Conservation (phyloP, 2,888 invertebrate genomes). For the Labia minor region DNA sequence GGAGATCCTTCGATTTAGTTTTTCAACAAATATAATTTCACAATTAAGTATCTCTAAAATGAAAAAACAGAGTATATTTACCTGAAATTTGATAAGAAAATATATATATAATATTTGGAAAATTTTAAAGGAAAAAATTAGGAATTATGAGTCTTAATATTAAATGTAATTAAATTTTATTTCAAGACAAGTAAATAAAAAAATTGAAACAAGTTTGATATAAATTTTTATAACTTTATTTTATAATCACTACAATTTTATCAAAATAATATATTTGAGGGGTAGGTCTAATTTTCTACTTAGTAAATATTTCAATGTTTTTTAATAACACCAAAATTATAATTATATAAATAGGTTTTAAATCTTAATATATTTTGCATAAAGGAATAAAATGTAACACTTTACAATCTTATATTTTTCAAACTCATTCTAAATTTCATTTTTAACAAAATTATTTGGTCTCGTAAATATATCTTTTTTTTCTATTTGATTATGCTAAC, state of each 20-base stretch:
- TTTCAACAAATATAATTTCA: no score
- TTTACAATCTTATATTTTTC: neutral
- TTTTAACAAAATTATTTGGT: neutral
- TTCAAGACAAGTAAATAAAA: neutral
- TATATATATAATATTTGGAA: no score
- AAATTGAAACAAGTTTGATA: neutral
- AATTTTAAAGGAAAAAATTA: no score
- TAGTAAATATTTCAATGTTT: neutral
- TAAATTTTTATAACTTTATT: conserved; percentile 13
- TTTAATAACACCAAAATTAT: conserved; percentile 8
- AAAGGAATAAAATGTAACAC: conserved; percentile 7
- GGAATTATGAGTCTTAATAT: no score
- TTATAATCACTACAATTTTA: conserved; percentile 7
- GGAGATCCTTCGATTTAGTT: no score
- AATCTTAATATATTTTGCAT: conserved; percentile 13
- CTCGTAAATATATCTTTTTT: conserved; percentile 1
- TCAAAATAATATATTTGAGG: conserved; percentile 8
- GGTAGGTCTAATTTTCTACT: conserved; percentile 2
- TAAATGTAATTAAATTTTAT: no score
- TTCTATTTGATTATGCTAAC: neutral
- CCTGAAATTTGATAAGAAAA: no score
- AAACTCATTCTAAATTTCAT: neutral
- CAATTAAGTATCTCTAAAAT: no score
- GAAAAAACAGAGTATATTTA: no score
- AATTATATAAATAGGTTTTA: conserved; percentile 7